Evolutionary conservation across 1,140 invertebrate species (phyloP).

Genomic region (Drepana arcuata): DNA sequence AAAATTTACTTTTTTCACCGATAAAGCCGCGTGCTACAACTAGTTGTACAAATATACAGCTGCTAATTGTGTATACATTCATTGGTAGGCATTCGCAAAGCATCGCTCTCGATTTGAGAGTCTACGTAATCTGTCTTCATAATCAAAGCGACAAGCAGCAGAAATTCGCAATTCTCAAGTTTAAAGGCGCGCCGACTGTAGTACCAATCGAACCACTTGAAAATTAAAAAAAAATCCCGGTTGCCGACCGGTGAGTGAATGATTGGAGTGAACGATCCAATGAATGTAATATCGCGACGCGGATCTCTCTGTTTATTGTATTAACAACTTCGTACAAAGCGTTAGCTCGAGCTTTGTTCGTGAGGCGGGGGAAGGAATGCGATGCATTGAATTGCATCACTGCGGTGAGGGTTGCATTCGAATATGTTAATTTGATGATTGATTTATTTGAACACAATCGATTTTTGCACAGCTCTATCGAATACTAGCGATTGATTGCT

Average conservation of each 20-base stretch:
- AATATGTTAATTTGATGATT: background rate
- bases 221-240: conserved; percentile 38
- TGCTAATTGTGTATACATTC: too few species aligned
- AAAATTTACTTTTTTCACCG: too few species aligned
- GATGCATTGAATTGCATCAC: background rate
- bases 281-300: conserved; percentile 51
- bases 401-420: background rate
- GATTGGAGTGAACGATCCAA: conserved; percentile 29
- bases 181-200: conserved; percentile 57
- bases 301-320: conserved; percentile 61
- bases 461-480: background rate
- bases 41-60: too few species aligned
- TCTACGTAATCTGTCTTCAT: conserved; percentile 36
- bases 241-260: conserved; percentile 22
- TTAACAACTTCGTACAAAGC: conserved; percentile 51
- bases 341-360: conserved; percentile 35
- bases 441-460: background rate
- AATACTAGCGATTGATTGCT: background rate
- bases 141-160: conserved; percentile 28
- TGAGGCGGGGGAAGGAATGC: conserved; percentile 32
- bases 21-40: conserved; percentile 3
- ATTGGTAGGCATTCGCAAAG: too few species aligned
- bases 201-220: conserved; percentile 59
- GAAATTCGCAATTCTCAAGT: conserved; percentile 39
- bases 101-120: conserved; percentile 23